phyloP scores from a whole-genome alignment of 2,113 vertebrate genomes.

The Poeciliopsis occidentalis region DNA sequence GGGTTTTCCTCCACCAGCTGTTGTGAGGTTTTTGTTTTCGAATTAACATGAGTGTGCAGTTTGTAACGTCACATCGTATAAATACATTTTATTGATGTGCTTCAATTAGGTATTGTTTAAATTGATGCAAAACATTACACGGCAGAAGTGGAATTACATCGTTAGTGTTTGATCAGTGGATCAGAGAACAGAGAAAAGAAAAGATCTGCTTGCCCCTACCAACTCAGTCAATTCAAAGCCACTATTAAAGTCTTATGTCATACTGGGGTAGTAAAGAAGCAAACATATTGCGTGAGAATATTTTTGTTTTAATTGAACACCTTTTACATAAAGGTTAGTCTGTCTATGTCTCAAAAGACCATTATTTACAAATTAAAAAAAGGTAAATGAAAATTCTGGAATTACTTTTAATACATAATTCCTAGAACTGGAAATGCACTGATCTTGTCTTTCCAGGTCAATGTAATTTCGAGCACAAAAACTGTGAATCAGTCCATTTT shows the following conservation, averaged over 20 bases:
- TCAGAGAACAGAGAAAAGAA: background rate
- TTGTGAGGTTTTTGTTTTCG: background rate
- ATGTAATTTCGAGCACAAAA: background rate
- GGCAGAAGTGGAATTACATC: background rate
- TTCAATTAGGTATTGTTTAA: background rate
- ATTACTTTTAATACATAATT: background rate
- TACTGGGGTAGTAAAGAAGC: background rate
- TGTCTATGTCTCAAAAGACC: background rate
- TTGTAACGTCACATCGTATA: background rate
- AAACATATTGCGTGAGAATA: background rate
- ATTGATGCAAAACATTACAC: background rate
- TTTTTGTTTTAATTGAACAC: background rate
- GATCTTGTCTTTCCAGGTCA: background rate
- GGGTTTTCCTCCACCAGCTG: background rate
- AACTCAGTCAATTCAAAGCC: conserved; percentile 25
- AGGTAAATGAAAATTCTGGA: background rate
- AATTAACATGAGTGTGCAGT: background rate
- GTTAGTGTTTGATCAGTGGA: conserved; percentile 17
- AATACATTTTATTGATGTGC: background rate
- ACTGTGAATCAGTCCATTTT: background rate
- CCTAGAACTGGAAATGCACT: background rate
- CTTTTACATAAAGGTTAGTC: background rate
- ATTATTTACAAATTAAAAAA: background rate
- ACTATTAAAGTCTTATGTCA: background rate
- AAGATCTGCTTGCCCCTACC: background rate